Evolutionary conservation across 2,888 invertebrate genomes (phyloP).

Genomic region (Agriopis marginaria): DNA sequence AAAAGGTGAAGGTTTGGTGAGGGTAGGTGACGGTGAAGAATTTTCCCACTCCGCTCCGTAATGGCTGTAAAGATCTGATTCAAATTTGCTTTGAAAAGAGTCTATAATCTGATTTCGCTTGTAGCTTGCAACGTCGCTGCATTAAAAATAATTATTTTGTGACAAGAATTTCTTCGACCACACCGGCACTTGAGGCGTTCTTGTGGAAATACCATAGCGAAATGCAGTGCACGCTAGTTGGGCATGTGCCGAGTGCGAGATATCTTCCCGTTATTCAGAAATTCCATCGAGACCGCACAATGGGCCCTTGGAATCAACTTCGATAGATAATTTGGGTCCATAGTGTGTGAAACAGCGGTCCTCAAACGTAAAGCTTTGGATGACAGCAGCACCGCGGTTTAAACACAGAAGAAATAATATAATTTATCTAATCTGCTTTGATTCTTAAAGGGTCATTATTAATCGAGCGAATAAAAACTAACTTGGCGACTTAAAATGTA

Average conservation of each 20-base stretch:
- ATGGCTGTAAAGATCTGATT: no score
- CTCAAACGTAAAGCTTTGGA: slow-evolving; percentile 25
- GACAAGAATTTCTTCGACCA: slow-evolving; percentile 1
- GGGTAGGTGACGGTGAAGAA: no score
- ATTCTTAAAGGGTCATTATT: no score
- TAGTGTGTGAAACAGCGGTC: slow-evolving; percentile 61
- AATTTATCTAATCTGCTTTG: background rate
- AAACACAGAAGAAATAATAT: no score
- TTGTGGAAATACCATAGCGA: slow-evolving; percentile 55
- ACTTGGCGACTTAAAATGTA: no score
- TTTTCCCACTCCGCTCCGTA: no score
- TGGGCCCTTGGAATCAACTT: slow-evolving; percentile 63
- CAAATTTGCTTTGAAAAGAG: no score
- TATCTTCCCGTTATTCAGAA: slow-evolving; percentile 74
- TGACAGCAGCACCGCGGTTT: background rate
- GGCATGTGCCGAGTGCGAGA: slow-evolving; percentile 65
- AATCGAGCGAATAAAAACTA: no score
- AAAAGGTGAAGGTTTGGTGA: no score
- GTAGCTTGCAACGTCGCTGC: no score
- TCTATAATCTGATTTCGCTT: no score
- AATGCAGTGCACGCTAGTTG: slow-evolving; percentile 70
- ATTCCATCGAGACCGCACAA: slow-evolving; percentile 73
- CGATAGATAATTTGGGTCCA: slow-evolving; percentile 72
- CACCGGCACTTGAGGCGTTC: slow-evolving; percentile 1
- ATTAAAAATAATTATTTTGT: background rate